A percentile compares a stretch with the other conserved stretches of the same genome.
Conservation (phyloP, 2,113 vertebrate genomes). For the Calyptommatus sinebrachiatus region DNA sequence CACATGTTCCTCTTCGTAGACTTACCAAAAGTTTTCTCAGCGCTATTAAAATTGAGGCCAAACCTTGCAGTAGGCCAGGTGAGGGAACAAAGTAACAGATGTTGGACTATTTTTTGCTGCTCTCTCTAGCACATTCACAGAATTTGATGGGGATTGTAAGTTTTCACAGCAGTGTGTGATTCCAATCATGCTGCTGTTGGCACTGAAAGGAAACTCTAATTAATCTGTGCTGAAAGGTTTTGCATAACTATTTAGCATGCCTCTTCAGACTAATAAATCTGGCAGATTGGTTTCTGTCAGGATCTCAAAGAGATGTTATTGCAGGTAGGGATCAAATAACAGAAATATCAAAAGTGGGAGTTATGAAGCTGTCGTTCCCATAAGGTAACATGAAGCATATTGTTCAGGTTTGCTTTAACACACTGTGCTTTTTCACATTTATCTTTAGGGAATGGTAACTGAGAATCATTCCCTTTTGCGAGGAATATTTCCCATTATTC, state of each 20-base stretch:
- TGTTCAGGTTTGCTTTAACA: conserved; percentile 31
- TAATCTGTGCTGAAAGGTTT: conserved; percentile 47
- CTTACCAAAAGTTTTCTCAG: conserved; percentile 30
- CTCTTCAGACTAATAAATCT: conserved; percentile 60
- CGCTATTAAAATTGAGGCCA: conserved; percentile 52
- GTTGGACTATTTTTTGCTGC: conserved; percentile 53
- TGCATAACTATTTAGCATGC: conserved; percentile 54
- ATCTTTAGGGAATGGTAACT: too few relatives aligned
- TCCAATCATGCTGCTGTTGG: conserved; percentile 43
- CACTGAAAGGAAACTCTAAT: conserved; percentile 44
- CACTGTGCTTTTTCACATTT: too few relatives aligned
- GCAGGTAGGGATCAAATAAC: conserved; percentile 52
- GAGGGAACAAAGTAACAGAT: conserved; percentile 62
- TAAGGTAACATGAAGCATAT: conserved; percentile 5
- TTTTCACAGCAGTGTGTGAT: conserved; percentile 61
- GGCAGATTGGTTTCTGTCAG: conserved; percentile 49
- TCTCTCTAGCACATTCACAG: conserved; percentile 54
- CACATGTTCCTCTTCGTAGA: conserved; percentile 26
- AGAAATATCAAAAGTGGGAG: conserved; percentile 38
- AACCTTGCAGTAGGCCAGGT: conserved; percentile 44
- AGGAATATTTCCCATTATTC: too few relatives aligned
- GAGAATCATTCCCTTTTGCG: too few relatives aligned
- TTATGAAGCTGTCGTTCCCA: conserved; percentile 42
- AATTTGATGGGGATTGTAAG: conserved; percentile 61
- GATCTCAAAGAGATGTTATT: conserved; percentile 37